Conservation (phyloP, 92 coral and sea anemone species). For the Paramuricea clavata region DNA sequence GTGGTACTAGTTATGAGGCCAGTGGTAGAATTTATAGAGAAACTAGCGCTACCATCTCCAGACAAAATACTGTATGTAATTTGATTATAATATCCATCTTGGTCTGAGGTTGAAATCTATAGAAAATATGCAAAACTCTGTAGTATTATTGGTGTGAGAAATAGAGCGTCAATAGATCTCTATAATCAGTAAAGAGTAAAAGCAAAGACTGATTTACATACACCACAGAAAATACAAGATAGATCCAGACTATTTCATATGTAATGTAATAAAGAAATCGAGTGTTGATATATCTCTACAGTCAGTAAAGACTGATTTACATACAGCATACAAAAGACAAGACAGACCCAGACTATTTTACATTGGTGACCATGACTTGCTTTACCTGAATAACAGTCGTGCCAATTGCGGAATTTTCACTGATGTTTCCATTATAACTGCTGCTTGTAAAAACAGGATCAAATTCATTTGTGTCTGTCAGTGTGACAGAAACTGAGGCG, state of each 20-base stretch:
- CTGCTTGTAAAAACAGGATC: constrained; percentile 68
- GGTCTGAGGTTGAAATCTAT: constrained; percentile 25
- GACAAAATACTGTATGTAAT: constrained; percentile 48
- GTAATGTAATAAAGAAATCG: no score
- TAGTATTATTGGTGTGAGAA: neutral
- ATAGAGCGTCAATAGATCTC: no score
- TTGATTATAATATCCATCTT: constrained; percentile 45
- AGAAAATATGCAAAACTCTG: neutral
- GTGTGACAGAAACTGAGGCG: constrained; percentile 25
- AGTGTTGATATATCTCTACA: no score
- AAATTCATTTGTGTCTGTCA: constrained; percentile 81
- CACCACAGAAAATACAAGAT: neutral
- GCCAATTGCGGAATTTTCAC: constrained; percentile 75
- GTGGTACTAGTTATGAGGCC: constrained; percentile 56
- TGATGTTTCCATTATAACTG: constrained; percentile 61
- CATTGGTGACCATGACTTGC: no score
- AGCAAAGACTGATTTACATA: no score
- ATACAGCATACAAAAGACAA: neutral
- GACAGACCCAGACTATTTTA: no score
- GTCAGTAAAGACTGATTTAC: no score
- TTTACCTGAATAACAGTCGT: constrained; percentile 67
- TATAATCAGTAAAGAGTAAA: no score
- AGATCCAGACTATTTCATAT: no score
- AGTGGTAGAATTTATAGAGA: constrained; percentile 56
- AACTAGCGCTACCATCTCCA: constrained; percentile 53